These are phyloP conservation scores for Cyclina sinensis DNA, from an alignment of 1,140 invertebrate species.

Conservation along the genomic window DNA sequence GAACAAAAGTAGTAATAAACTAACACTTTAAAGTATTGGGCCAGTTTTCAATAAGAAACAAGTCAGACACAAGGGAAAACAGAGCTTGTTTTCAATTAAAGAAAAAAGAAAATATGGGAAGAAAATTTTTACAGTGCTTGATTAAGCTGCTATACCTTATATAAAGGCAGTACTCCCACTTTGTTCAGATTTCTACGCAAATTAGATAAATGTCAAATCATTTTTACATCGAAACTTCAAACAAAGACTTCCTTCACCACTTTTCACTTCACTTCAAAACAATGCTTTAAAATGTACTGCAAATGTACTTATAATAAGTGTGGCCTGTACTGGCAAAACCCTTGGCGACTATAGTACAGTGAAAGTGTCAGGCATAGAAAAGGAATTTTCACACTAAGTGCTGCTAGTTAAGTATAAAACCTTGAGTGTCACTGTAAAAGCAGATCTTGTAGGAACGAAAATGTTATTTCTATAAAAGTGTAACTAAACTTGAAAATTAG, in stretches of 20 bases:
- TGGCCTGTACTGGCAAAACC: slow-evolving; percentile 9
- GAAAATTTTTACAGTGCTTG: too few relatives aligned
- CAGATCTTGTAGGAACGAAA: background rate
- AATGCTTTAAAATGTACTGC: background rate
- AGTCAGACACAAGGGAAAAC: background rate
- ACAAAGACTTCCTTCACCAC: background rate
- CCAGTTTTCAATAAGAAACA: background rate
- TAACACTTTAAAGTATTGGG: background rate
- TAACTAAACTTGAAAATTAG: too few relatives aligned
- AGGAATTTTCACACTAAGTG: slow-evolving; percentile 35
- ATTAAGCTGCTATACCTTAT: too few relatives aligned
- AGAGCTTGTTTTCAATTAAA: too few relatives aligned
- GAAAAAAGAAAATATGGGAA: too few relatives aligned
- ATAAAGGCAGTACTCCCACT: too few relatives aligned
- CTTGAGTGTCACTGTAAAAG: background rate
- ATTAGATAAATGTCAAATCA: too few relatives aligned
- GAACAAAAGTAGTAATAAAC: background rate
- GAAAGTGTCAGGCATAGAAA: slow-evolving; percentile 30
- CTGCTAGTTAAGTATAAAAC: slow-evolving; percentile 3
- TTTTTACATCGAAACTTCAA: background rate
- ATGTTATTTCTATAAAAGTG: too few relatives aligned
- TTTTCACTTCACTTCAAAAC: slow-evolving; percentile 33
- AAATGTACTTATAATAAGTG: background rate
- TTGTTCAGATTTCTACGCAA: too few relatives aligned
- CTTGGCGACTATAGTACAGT: background rate